A percentile compares a stretch with the other conserved stretches of the same genome.
phyloP scores from a whole-genome alignment of 1,140 invertebrate genomes.

The Ips nitidus region DNA sequence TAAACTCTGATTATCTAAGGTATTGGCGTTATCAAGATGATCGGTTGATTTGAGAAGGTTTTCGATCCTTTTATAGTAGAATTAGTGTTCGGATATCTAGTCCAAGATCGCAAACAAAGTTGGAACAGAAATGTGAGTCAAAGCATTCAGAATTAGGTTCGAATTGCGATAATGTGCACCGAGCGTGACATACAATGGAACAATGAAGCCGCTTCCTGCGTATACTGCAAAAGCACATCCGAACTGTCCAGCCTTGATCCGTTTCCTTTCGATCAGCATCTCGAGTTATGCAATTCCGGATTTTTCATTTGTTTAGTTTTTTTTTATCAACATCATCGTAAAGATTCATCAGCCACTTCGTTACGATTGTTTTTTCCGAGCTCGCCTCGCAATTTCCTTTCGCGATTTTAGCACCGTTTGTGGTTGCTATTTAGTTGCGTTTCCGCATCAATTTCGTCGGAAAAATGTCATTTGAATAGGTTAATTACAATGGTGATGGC shows the following conservation, averaged over 20 bases:
- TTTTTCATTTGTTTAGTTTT: constrained; percentile 7
- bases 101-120: background rate
- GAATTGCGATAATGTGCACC: constrained; percentile 26
- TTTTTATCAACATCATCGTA: constrained; percentile 19
- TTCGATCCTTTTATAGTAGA: too few relatives aligned
- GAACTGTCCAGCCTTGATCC: constrained; percentile 26
- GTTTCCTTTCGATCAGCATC: constrained; percentile 29
- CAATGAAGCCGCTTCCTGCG: constrained; percentile 25
- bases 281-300: constrained; percentile 29
- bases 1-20: too few relatives aligned
- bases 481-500: too few relatives aligned
- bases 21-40: too few relatives aligned
- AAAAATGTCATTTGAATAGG: too few relatives aligned
- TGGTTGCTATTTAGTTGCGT: too few relatives aligned
- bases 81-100: too few relatives aligned
- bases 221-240: constrained; percentile 13
- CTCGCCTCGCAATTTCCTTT: constrained; percentile 9
- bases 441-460: too few relatives aligned
- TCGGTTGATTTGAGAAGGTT: too few relatives aligned
- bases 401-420: background rate
- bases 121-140: background rate
- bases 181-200: constrained; percentile 28
- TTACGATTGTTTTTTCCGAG: constrained; percentile 12
- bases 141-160: constrained; percentile 10
- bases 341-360: constrained; percentile 20